Base-by-base conservation (phyloP, 2,113 vertebrate genomes). In the Pristiophorus japonicus region DNA sequence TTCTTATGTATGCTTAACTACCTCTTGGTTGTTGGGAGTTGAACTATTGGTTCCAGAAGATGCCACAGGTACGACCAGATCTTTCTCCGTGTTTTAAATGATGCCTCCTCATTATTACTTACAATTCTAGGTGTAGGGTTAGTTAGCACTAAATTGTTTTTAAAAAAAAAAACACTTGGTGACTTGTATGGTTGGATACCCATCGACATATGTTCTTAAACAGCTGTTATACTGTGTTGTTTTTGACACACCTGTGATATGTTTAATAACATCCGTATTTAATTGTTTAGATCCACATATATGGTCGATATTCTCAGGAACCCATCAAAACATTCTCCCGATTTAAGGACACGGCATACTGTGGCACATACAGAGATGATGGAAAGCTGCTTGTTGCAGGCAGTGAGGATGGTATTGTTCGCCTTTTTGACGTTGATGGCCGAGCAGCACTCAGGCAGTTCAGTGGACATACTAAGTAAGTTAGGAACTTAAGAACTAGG, bases 381-480 rank as follows among this genome's bases (percentile, higher is more conserved):
- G 99, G 99, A 55, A 98, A 97, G 34, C 97, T 99, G 96, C 98
- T 99, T 0, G 98, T 98, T 12, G 98, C 99, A 0, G 99, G 99
- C 96, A 98, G 99, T 4, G 99, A 99, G 97, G 98, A 99, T 73
- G 97, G 98, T 0, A 96, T 96, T 0, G 96, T 99, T 78, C 98
- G 98, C 8, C 97, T 99, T 73, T 99, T 99, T 95, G 99, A 99
- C 70, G 95, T 98, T 20, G 95, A 95, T 1, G 99, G 99, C 34
- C 98, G 97, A 95, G 98, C 98, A 59, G 98, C 99, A 0, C 98
- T 99, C 27, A 97, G 99, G 85, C 98, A 98, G 96, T 99, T 98
- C 95, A 97, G 97, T 96, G 99, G 99, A 0, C 99, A 98, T 78
- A 97, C 97, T 45, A 99, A 99, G 99, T 99, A 98, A 96, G 98